A percentile compares a stretch with the other conserved stretches of the same genome.
These are phyloP conservation scores for Darevskia nairensis DNA, from an alignment of 2,797 vertebrate species.

Conservation along the genomic window DNA sequence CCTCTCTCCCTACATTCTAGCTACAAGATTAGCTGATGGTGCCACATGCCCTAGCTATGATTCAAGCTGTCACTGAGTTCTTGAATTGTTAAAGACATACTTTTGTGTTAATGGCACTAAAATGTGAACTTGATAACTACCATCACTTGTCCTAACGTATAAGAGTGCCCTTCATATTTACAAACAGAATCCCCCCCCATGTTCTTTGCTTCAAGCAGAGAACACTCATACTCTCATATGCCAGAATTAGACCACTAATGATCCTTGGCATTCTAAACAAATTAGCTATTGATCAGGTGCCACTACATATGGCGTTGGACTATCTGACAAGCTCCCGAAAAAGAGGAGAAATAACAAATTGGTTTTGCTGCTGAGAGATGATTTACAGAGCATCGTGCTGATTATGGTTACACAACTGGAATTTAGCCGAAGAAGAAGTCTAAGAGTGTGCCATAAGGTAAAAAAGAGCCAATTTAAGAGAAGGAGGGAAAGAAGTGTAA, in stretches of 20 bases:
- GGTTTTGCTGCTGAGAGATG: conserved; percentile 51
- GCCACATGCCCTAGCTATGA: too few relatives aligned
- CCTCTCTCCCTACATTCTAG: too few relatives aligned
- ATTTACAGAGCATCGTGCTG: conserved; percentile 35
- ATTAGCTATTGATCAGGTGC: conserved; percentile 56
- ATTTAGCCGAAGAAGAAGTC: conserved; percentile 56
- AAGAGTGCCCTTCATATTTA: neutral
- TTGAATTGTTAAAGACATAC: neutral
- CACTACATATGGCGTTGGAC: conserved; percentile 12
- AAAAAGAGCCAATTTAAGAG: conserved; percentile 35
- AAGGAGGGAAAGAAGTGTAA: neutral
- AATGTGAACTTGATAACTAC: conserved; percentile 30
- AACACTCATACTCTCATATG: neutral
- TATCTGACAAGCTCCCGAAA: conserved; percentile 48
- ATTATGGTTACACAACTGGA: conserved; percentile 55
- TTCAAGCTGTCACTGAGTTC: neutral
- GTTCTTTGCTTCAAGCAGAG: conserved; percentile 13
- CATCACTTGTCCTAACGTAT: conserved; percentile 26
- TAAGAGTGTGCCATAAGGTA: conserved; percentile 45
- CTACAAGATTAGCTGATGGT: too few relatives aligned
- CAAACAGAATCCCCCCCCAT: conserved; percentile 7
- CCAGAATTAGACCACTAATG: conserved; percentile 57
- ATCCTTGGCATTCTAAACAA: conserved; percentile 50
- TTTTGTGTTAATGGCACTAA: neutral
- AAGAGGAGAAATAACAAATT: conserved; percentile 50